These are phyloP conservation scores for Ctenochaetus hawaiiensis DNA, from an alignment of 2,797 vertebrate species.

Conservation along the genomic window DNA sequence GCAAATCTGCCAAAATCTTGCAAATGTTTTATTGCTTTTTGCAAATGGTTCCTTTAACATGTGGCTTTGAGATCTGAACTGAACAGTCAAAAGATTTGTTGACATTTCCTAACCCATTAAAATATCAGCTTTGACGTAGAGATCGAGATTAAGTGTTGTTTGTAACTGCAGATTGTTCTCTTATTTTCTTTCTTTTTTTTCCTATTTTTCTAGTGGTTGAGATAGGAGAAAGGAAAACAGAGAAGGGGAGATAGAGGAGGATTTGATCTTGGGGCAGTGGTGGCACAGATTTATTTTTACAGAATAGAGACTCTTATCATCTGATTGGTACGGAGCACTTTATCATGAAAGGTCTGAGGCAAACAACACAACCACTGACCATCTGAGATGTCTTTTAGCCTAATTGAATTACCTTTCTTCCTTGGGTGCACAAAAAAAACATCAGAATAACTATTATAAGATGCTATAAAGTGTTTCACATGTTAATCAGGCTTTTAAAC, in stretches of 20 bases:
- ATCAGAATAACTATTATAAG: not conserved
- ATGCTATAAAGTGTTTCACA: not conserved
- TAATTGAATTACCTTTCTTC: slow-evolving; percentile 4
- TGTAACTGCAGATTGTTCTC: not conserved
- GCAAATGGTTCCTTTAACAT: not conserved
- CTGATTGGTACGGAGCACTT: not conserved
- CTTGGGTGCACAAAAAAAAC: not conserved
- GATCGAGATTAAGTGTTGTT: not conserved
- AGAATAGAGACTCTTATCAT: not conserved
- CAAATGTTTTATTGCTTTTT: no score
- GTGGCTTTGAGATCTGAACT: not conserved
- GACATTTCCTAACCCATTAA: not conserved
- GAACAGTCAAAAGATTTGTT: not conserved
- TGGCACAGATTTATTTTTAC: not conserved
- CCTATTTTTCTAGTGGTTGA: not conserved
- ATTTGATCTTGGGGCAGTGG: slow-evolving; percentile 1
- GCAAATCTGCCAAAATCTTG: not conserved
- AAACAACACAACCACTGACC: not conserved
- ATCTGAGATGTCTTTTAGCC: not conserved
- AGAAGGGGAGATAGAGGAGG: not conserved
- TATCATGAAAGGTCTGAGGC: not conserved
- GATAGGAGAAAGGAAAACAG: not conserved
- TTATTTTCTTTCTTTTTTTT: not conserved
- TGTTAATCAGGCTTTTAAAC: slow-evolving; percentile 3
- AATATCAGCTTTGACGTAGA: not conserved